Conservation (phyloP, 92 coral and sea anemone species). For the Epizoanthus fatuus region DNA sequence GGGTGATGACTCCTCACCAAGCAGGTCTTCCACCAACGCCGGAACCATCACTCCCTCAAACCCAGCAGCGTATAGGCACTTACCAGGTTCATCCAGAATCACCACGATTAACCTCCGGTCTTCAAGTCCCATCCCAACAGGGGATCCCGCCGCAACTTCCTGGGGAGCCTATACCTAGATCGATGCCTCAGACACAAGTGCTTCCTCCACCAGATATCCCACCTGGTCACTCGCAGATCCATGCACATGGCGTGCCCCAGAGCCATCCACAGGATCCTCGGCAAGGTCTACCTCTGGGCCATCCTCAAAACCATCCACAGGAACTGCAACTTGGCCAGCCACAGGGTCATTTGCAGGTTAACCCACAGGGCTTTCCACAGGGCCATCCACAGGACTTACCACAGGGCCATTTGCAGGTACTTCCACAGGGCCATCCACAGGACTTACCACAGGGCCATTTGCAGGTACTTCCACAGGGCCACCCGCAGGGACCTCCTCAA, state of each 20-base stretch:
- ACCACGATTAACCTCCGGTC: slow-evolving; percentile 6
- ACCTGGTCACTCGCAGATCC: slow-evolving; percentile 10
- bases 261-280: slow-evolving; percentile 33
- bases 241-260: slow-evolving; percentile 9
- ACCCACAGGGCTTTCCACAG: slow-evolving; percentile 45
- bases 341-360: slow-evolving; percentile 63
- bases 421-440: slow-evolving; percentile 12
- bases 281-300: slow-evolving; percentile 61
- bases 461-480: slow-evolving; percentile 64
- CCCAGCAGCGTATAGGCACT: slow-evolving; percentile 11
- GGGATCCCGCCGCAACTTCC: slow-evolving; percentile 46
- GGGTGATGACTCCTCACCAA: slow-evolving; percentile 30
- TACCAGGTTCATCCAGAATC: slow-evolving; percentile 19
- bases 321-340: slow-evolving; percentile 68
- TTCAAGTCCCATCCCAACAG: slow-evolving; percentile 20
- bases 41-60: slow-evolving; percentile 23
- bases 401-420: slow-evolving; percentile 51
- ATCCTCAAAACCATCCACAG: slow-evolving; percentile 55
- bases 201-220: background rate
- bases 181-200: slow-evolving; percentile 45
- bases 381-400: slow-evolving; percentile 7
- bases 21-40: background rate
- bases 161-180: slow-evolving; percentile 24
- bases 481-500: slow-evolving; percentile 36
- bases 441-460: slow-evolving; percentile 14